Evolutionary conservation across 1,140 invertebrate species (phyloP).

Genomic region (Neodiprion fabricii): DNA sequence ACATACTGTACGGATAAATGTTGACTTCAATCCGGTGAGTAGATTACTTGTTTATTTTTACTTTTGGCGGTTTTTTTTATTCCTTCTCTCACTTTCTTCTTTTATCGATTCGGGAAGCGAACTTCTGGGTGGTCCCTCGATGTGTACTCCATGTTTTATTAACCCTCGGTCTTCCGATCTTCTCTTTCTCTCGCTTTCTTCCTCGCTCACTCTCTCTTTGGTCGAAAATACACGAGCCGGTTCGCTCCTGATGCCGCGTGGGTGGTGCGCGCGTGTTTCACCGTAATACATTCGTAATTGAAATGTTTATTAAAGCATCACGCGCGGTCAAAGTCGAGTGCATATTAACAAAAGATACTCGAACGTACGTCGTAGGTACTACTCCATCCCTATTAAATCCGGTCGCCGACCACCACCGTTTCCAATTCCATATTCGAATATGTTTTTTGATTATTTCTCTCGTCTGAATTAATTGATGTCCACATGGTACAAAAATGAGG

Average conservation of each 20-base stretch:
- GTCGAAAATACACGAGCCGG: constrained; percentile 49
- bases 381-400: no score
- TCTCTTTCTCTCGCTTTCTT: background rate
- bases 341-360: constrained; percentile 2
- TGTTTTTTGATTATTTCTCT: no score
- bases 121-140: constrained; percentile 49
- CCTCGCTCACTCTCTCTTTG: background rate
- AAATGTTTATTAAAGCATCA: constrained; percentile 43
- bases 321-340: constrained; percentile 8
- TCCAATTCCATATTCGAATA: no score
- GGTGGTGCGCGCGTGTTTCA: constrained; percentile 38
- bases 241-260: constrained; percentile 44
- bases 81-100: constrained; percentile 10
- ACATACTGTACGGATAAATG: no score
- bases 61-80: background rate
- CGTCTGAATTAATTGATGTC: no score
- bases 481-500: no score
- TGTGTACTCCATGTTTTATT: constrained; percentile 42
- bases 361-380: background rate
- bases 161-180: constrained; percentile 29
- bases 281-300: constrained; percentile 47
- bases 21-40: background rate
- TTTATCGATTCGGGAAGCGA: constrained; percentile 54
- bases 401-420: no score
- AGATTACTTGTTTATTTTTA: background rate